phyloP scores from a whole-genome alignment of 1,140 invertebrate species.

The Magallana angulata region DNA sequence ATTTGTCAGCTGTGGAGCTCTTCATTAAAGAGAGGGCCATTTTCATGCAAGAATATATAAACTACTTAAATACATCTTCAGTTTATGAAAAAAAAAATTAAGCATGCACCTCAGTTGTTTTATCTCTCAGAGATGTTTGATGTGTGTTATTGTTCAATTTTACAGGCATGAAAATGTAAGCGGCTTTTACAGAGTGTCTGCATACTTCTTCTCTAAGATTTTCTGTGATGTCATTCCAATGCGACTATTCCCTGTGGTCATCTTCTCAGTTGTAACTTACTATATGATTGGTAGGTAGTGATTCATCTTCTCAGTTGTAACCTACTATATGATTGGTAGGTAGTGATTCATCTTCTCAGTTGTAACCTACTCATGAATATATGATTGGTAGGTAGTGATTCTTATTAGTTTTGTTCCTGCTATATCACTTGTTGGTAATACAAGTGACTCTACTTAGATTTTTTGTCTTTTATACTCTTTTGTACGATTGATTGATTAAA shows the following conservation, averaged over 20 bases:
- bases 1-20: conserved; percentile 77
- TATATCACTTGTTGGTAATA: no score
- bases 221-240: conserved; percentile 78
- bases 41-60: conserved; percentile 73
- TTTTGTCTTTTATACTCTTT: no score
- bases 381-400: background rate
- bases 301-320: no score
- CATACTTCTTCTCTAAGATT: conserved; percentile 78
- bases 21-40: conserved; percentile 78
- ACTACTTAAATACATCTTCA: no score
- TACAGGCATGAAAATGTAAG: conserved; percentile 79
- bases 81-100: no score
- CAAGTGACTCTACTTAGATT: no score
- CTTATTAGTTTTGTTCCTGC: no score
- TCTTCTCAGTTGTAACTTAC: conserved; percentile 75
- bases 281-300: conserved; percentile 77
- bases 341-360: background rate
- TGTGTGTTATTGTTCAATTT: background rate
- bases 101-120: background rate
- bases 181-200: conserved; percentile 78
- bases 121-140: background rate
- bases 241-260: conserved; percentile 71
- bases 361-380: background rate
- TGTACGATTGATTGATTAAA: no score
- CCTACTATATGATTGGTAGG: no score